Evolutionary conservation across 2,888 invertebrate species (phyloP).

Genomic region (Macrophya alboannulata): DNA sequence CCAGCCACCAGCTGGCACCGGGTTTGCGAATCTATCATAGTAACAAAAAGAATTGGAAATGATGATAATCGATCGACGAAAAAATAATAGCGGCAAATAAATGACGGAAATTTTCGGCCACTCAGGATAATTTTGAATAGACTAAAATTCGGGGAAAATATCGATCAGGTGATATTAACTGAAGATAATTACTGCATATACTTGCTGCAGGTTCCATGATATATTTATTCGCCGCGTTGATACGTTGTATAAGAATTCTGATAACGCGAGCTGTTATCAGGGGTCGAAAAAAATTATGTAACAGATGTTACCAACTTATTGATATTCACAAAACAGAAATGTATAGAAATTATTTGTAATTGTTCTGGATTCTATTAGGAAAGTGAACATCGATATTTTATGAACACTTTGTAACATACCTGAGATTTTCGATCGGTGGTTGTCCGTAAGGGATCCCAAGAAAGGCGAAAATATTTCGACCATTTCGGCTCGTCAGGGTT

Average conservation of each 20-base stretch:
- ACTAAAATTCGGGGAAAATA: neutral
- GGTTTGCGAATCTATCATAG: conserved; percentile 27
- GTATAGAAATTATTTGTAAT: no score
- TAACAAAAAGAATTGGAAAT: neutral
- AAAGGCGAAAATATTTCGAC: conserved; percentile 17
- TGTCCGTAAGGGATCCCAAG: conserved; percentile 1
- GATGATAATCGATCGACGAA: neutral
- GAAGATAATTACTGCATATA: no score
- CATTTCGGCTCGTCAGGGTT: neutral
- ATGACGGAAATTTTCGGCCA: neutral
- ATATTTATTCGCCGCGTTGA: neutral
- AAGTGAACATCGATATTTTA: no score
- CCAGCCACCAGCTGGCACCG: neutral
- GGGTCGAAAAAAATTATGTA: no score
- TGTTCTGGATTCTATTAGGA: no score
- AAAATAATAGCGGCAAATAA: neutral
- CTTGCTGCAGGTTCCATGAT: no score
- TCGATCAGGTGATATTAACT: no score
- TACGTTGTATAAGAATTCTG: neutral
- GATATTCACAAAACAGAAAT: no score
- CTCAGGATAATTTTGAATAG: neutral
- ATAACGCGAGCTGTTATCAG: no score
- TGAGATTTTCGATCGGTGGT: conserved; percentile 3
- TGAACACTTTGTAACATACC: neutral
- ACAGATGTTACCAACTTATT: no score